Evolutionary conservation across 2,113 vertebrate genomes (phyloP), one percentile per base, ranked within the genome.

Genomic region (Spea bombifrons): DNA sequence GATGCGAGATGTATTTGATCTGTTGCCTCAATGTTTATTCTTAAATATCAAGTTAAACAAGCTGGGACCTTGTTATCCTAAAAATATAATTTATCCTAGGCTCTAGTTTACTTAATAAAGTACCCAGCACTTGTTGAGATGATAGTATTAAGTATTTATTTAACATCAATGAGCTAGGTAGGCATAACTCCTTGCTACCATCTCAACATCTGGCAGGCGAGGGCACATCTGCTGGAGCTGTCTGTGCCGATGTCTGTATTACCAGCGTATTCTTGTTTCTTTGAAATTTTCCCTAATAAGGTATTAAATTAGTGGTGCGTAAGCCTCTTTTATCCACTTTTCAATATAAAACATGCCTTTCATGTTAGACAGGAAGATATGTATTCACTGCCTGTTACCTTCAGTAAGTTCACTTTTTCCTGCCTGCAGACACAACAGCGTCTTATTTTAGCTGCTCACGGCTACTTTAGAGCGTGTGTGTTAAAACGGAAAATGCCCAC

Each of bases 211-310:
- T 52, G 8, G 49, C 49, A 52, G 49, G 8, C 5, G 8, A 5
- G 5, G 49, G 5, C 5, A 52, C 8, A 52, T 52, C 49, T 52
- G 49, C 49, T 8, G 9, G 50, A 7, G 50, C 50, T 7, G 15
- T 59, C 10, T 59, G 10, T 12, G 8, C 4, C 10, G 55, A 59
- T 4, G 15, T 59, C 55, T 59, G 8, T 59, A 12, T 59, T 53
- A 8, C 10, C 55, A 59, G 10, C 55, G 4, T 59, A 12, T 59
- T 59, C 8, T 7, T 13, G 13, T 73, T n/a, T 17, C 46, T 73
- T 57, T 46, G 30, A 75, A 75, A 75, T 12, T 15, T 72, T 78
- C 17, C 76, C 69, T 55, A 78, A 72, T 72, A 78, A 66, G 76
- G 69, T 70, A 45, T 65, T 53, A 61, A 8, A 44, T 63, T 65